phyloP scores from a whole-genome alignment of 2,113 vertebrate species.

The Rafetus swinhoei region DNA sequence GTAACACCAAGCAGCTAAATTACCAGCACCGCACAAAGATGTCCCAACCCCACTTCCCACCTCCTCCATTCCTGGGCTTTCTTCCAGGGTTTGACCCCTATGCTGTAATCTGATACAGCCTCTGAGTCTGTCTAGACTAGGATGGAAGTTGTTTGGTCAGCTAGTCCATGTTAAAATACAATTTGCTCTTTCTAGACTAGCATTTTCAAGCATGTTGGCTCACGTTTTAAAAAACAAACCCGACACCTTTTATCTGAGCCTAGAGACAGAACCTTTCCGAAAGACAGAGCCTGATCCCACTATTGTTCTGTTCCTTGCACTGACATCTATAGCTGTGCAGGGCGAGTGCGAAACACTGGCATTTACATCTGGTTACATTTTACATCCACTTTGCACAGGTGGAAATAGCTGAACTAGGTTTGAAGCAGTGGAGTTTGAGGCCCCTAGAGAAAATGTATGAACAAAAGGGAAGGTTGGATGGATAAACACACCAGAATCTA shows the following conservation, averaged over 20 bases:
- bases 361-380: background rate
- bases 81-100: background rate
- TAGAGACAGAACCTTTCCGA: fast-evolving
- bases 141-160: background rate
- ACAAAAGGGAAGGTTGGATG: background rate
- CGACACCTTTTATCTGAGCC: background rate
- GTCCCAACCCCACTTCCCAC: background rate
- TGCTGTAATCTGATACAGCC: background rate
- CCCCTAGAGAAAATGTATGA: background rate
- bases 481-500: background rate
- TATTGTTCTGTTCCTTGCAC: background rate
- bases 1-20: background rate
- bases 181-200: background rate
- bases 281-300: background rate
- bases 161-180: background rate
- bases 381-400: background rate
- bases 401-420: background rate
- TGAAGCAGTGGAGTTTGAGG: background rate
- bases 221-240: fast-evolving
- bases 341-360: fast-evolving
- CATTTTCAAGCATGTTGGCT: background rate
- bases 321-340: background rate
- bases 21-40: background rate
- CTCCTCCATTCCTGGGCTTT: background rate
- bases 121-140: background rate